Conservation (phyloP, 2,797 vertebrate species). For the Erpetoichthys calabaricus region DNA sequence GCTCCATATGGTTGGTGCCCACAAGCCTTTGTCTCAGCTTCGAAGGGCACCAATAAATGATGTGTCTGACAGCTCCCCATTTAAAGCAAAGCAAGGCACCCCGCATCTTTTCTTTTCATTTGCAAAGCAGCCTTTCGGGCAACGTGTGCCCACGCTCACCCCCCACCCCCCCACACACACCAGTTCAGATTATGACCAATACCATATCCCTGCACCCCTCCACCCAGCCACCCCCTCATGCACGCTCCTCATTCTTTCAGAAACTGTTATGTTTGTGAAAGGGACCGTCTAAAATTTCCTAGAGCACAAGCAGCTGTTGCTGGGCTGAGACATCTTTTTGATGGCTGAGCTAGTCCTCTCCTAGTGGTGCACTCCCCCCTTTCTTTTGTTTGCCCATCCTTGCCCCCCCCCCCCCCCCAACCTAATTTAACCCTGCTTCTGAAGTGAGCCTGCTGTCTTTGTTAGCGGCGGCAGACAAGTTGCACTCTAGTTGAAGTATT, state of each 20-base stretch:
- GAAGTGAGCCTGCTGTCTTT: conserved; percentile 40
- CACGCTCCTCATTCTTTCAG: conserved; percentile 47
- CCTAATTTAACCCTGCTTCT: conserved; percentile 31
- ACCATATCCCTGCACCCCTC: conserved; percentile 4
- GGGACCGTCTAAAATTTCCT: conserved; percentile 79
- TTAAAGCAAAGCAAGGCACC: background rate
- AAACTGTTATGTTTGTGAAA: conserved; percentile 70
- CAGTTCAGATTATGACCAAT: conserved; percentile 8
- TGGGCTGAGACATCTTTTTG: conserved; percentile 38
- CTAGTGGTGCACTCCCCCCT: conserved; percentile 23
- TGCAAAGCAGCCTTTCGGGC: conserved; percentile 49
- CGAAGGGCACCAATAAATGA: conserved; percentile 1
- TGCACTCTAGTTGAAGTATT: conserved; percentile 58
- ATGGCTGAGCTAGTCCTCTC: conserved; percentile 31
- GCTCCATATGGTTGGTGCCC: background rate
- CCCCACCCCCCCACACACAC: conserved; percentile 9
- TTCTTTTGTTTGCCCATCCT: conserved; percentile 38
- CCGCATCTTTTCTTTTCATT: conserved; percentile 39
- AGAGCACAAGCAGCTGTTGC: conserved; percentile 76
- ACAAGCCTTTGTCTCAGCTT: conserved; percentile 11
- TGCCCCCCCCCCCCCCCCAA: conserved; percentile 14
- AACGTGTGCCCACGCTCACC: conserved; percentile 33
- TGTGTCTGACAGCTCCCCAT: background rate
- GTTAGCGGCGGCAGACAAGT: conserved; percentile 51
- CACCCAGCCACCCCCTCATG: conserved; percentile 26